Evolutionary conservation across 2,888 invertebrate species (phyloP), one percentile per base, ranked within the genome.

Genomic region (Octodonta nipae): DNA sequence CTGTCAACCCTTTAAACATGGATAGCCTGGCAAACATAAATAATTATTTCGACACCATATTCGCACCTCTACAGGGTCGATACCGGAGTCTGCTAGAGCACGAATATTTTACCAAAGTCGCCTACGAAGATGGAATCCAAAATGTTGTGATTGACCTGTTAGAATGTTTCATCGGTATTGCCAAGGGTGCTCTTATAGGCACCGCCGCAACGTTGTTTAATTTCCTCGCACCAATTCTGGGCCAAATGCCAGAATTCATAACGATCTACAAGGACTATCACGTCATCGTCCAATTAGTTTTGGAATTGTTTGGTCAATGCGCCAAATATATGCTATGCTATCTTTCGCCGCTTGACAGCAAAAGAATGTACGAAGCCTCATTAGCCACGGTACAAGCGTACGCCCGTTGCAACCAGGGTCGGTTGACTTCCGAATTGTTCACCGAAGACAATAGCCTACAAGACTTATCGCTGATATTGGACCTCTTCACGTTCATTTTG

Each of bases 391-490:
- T 86, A 34, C 75, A 79, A 53, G 71, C 72, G 2, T 86, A 84
- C 52, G 68, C 73, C 35, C 64, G 70, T 41, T 74, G 71, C 59
- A 79, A 78, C 49, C 65, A 68, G 0, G 71, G 74, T 30, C 69
- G 77, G 42, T 63, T 76, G 26, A 72, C 71, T 0, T 60, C 63
- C 13, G 76, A 77, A 38, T 64, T 68, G 2, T 70, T 72, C 15
- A 75, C 75, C 8, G 81, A 82, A 32, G 87, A 87, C 50, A 84
- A 75, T 42, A 71, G 70, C 30, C 76, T 68, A 46, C 70, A 80
- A 61, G 88, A 88, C 52, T 73, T 89, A 42, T 69, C 79, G 32
- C 66, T 85, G 3, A 66, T 89, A 6, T 76, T 89, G 71, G 80
- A 88, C 49, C 64, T 89, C 36, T 65, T 86, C 13, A 61, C 60